Evolutionary conservation across 2,113 vertebrate species (phyloP).

Genomic region (Gallinago media): DNA sequence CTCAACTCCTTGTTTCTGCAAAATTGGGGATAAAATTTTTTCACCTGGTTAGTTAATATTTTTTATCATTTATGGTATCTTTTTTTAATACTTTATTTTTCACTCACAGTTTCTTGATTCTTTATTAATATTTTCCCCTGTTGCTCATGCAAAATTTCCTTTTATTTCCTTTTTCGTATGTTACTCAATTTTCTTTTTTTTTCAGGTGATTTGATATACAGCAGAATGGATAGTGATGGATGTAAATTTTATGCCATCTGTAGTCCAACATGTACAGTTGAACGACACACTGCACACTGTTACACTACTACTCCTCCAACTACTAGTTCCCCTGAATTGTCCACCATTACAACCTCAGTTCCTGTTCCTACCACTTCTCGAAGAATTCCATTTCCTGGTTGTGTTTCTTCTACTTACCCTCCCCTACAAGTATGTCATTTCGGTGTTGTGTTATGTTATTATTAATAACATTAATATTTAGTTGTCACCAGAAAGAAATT

Average conservation of each 20-base stretch:
- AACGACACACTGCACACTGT: background rate
- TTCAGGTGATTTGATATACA: constrained; percentile 81
- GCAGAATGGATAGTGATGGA: constrained; percentile 71
- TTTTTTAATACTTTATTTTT: accelerated
- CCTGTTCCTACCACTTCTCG: background rate
- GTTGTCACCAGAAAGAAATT: accelerated
- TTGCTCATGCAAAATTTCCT: accelerated
- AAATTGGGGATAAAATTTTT: background rate
- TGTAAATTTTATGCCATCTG: constrained; percentile 81
- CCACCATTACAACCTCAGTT: accelerated
- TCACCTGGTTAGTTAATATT: background rate
- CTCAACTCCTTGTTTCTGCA: constrained; percentile 35
- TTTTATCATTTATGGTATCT: accelerated
- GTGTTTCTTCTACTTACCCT: constrained; percentile 13
- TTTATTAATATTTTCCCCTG: accelerated
- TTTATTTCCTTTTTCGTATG: accelerated
- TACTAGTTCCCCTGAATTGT: background rate
- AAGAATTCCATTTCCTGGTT: background rate
- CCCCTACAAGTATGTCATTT: constrained; percentile 1
- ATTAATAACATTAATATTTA: accelerated
- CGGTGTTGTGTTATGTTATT: accelerated
- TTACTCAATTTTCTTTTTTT: accelerated
- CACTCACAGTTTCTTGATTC: accelerated
- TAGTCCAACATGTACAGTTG: constrained; percentile 69
- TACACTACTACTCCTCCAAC: background rate